Evolutionary conservation across 2,888 invertebrate species (phyloP).

Genomic region (Eupithecia pulchellata): DNA sequence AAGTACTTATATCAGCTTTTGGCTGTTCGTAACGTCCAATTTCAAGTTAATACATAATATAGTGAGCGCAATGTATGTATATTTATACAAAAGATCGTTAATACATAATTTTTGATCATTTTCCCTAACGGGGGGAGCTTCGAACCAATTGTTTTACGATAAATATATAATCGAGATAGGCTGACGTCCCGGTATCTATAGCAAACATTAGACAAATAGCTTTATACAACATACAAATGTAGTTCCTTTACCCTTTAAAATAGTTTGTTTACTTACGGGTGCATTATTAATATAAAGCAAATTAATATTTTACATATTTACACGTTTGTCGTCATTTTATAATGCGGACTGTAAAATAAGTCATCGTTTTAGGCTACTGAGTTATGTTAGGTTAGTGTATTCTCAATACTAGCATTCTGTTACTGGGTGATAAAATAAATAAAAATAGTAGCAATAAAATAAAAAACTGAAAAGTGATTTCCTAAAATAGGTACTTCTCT

Average conservation of each 20-base stretch:
- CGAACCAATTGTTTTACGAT: constrained; percentile 39
- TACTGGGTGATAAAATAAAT: constrained; percentile 26
- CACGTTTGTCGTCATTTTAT: constrained; percentile 47
- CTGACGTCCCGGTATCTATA: constrained; percentile 42
- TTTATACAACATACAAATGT: constrained; percentile 43
- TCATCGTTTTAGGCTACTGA: constrained; percentile 43
- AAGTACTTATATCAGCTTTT: constrained; percentile 20
- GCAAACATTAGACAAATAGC: constrained; percentile 41
- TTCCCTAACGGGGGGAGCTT: constrained; percentile 39
- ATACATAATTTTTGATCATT: constrained; percentile 34
- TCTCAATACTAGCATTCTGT: constrained; percentile 37
- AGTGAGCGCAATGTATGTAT: constrained; percentile 33
- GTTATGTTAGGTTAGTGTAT: constrained; percentile 42
- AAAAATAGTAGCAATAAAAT: constrained; percentile 22
- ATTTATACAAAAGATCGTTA: constrained; percentile 31
- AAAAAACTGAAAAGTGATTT: not conserved
- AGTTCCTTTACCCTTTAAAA: constrained; percentile 45
- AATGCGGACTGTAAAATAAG: constrained; percentile 45
- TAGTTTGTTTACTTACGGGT: constrained; percentile 44
- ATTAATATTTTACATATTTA: constrained; percentile 50
- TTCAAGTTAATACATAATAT: constrained; percentile 24
- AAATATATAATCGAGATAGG: constrained; percentile 39
- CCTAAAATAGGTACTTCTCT: not conserved
- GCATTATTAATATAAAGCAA: constrained; percentile 44
- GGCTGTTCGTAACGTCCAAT: constrained; percentile 34